Conservation (phyloP, 2,888 invertebrate genomes). For the Bhutanitis thaidina region DNA sequence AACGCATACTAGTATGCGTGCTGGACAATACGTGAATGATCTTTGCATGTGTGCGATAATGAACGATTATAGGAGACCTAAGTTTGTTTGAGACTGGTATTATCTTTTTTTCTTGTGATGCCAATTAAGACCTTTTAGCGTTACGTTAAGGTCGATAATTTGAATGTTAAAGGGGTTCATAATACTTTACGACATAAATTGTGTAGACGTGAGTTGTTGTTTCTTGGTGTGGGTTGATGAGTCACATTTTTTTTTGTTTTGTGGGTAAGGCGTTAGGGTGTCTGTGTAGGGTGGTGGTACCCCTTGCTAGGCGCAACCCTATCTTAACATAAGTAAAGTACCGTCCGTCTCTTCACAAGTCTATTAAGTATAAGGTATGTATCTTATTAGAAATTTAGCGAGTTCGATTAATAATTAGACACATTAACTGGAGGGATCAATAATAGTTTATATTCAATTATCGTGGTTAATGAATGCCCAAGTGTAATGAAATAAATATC, state of each 20-base stretch:
- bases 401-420: background rate
- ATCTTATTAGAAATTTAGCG: slow-evolving; percentile 61
- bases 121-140: slow-evolving; percentile 50
- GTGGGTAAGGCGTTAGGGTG: slow-evolving; percentile 77
- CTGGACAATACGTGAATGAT: slow-evolving; percentile 64
- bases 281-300: slow-evolving; percentile 61
- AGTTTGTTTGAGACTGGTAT: slow-evolving; percentile 55
- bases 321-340: slow-evolving; percentile 80
- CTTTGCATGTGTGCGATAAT: slow-evolving; percentile 72
- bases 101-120: slow-evolving; percentile 34
- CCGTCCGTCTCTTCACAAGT: slow-evolving; percentile 76
- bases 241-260: slow-evolving; percentile 81
- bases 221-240: slow-evolving; percentile 77
- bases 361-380: slow-evolving; percentile 53
- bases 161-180: slow-evolving; percentile 44
- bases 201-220: slow-evolving; percentile 51
- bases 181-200: slow-evolving; percentile 42
- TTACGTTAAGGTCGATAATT: slow-evolving; percentile 61
- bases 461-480: too few relatives aligned
- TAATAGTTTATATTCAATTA: too few relatives aligned
- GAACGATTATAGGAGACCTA: slow-evolving; percentile 77
- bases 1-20: slow-evolving; percentile 73
- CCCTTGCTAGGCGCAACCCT: slow-evolving; percentile 76
- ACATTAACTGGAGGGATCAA: background rate
- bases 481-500: too few relatives aligned